phyloP scores from a whole-genome alignment of 2,888 invertebrate genomes.

The Stomorhina lunata region DNA sequence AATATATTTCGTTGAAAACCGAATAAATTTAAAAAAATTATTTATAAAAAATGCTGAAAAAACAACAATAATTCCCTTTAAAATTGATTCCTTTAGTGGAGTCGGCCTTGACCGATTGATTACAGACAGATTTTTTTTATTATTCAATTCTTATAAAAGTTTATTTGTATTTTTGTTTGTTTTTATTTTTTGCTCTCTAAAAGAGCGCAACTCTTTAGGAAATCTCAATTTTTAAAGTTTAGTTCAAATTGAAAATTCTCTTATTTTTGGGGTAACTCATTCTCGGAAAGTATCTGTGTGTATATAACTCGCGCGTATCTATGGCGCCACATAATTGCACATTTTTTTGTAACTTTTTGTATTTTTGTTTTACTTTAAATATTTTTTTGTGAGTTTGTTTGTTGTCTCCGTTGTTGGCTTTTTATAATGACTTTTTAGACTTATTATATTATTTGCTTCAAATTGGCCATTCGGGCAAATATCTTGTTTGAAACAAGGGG shows the following conservation, averaged over 20 bases:
- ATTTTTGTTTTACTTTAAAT: conserved; percentile 40
- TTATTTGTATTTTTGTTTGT: not conserved
- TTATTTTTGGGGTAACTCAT: not conserved
- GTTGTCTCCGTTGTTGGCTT: conserved; percentile 30
- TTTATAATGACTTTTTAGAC: conserved; percentile 34
- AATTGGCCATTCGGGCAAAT: conserved; percentile 24
- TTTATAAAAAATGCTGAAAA: not conserved
- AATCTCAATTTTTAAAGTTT: not conserved
- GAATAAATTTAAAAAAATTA: not conserved
- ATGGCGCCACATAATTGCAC: conserved; percentile 65
- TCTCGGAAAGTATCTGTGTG: not conserved
- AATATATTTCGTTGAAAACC: not conserved
- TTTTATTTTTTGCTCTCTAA: not conserved
- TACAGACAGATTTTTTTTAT: not conserved
- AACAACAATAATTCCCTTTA: not conserved
- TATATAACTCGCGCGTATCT: conserved; percentile 44
- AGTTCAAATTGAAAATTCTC: not conserved
- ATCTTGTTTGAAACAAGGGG: conserved; percentile 35
- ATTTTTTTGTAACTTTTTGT: conserved; percentile 49
- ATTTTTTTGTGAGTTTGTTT: conserved; percentile 36
- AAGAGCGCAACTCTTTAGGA: not conserved
- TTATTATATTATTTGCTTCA: conserved; percentile 48
- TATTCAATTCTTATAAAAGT: not conserved
- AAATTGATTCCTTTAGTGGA: not conserved
- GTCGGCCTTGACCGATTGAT: conserved; percentile 45